Evolutionary conservation across 1,140 invertebrate species (phyloP).

Genomic region (Homarus americanus): DNA sequence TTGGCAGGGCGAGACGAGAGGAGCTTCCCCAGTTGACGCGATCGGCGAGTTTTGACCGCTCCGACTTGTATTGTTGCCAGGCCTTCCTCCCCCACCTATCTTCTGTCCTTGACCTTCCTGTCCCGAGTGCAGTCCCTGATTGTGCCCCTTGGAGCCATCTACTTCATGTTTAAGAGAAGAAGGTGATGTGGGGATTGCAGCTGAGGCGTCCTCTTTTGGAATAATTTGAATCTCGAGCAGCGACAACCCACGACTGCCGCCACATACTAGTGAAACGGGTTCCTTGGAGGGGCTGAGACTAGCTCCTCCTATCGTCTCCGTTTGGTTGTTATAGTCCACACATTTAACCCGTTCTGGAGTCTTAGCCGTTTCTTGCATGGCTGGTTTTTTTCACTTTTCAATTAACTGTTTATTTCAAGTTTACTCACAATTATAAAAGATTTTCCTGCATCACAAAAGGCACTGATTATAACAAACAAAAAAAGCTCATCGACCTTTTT

Average conservation of each 20-base stretch:
- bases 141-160: background rate
- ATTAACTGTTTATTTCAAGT: background rate
- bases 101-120: background rate
- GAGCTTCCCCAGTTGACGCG: no score
- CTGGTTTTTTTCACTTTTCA: background rate
- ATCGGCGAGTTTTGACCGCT: background rate
- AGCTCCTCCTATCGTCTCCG: background rate
- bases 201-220: no score
- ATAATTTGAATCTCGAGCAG: background rate
- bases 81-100: background rate
- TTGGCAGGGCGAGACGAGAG: background rate
- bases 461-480: no score
- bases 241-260: background rate
- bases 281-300: background rate
- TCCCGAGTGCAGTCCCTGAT: background rate
- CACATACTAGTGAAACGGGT: background rate
- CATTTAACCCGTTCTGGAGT: background rate
- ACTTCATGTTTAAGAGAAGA: background rate
- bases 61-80: background rate
- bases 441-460: background rate
- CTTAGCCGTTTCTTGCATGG: background rate
- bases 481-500: no score
- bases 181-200: background rate
- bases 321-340: background rate
- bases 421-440: background rate